Evolutionary conservation across 2,113 vertebrate species (phyloP).

Genomic region (Peromyscus californicus): DNA sequence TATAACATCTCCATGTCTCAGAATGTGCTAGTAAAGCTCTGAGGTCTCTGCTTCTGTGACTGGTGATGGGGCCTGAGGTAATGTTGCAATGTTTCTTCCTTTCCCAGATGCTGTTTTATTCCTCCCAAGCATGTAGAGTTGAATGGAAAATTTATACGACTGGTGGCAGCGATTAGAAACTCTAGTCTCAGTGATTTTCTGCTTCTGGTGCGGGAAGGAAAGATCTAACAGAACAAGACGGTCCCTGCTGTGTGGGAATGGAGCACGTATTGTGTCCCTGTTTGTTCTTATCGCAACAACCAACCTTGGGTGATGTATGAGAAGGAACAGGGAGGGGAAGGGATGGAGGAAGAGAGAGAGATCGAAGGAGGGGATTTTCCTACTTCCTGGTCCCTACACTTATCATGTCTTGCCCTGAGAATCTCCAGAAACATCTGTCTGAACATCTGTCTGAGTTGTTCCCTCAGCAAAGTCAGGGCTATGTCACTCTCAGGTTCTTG

Average conservation of each 20-base stretch:
- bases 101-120: not conserved
- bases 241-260: fast-evolving
- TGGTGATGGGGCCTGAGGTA: no score
- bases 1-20: not conserved
- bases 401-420: not conserved
- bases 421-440: not conserved
- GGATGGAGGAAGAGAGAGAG: not conserved
- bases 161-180: not conserved
- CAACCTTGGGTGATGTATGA: not conserved
- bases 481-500: not conserved
- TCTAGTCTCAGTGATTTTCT: not conserved
- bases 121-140: no score
- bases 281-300: not conserved
- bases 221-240: not conserved
- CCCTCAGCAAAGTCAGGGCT: not conserved
- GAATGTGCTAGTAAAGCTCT: not conserved
- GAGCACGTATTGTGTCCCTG: not conserved
- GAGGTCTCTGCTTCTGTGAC: not conserved
- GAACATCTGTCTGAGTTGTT: not conserved
- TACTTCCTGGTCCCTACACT: not conserved
- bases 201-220: not conserved
- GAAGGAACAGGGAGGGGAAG: not conserved
- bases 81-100: not conserved
- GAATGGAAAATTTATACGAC: not conserved
- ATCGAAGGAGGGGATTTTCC: no score